These are phyloP conservation scores for Phymastichus coffea DNA, from an alignment of 1,140 invertebrate genomes.

Conservation along the genomic window DNA sequence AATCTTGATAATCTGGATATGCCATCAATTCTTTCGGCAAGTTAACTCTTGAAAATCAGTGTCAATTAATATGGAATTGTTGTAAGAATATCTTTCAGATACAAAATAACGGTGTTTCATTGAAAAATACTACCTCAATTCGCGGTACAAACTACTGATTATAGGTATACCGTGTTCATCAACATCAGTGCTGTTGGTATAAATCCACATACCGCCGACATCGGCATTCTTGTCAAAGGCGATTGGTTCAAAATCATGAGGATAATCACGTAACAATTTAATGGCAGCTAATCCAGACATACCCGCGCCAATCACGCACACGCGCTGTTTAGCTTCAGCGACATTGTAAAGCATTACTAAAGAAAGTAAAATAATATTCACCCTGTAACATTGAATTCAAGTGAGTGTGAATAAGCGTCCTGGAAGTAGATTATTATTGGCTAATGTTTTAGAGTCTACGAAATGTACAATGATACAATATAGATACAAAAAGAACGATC, in stretches of 20 bases:
- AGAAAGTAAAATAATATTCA: too few relatives aligned
- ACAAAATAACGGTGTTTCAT: too few relatives aligned
- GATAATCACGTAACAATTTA: constrained; percentile 53
- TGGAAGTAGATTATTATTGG: too few relatives aligned
- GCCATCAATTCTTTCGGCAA: constrained; percentile 76
- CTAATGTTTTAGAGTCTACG: too few relatives aligned
- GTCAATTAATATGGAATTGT: too few relatives aligned
- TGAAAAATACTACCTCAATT: constrained; percentile 59
- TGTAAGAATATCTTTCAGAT: too few relatives aligned
- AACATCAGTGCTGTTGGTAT: constrained; percentile 61
- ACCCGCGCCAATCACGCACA: constrained; percentile 76
- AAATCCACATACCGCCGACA: constrained; percentile 73
- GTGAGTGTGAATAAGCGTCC: too few relatives aligned
- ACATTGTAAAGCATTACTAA: too few relatives aligned
- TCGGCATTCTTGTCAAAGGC: constrained; percentile 59
- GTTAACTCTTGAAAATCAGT: too few relatives aligned
- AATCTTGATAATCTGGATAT: constrained; percentile 67
- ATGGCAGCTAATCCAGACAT: constrained; percentile 72
- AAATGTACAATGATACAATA: too few relatives aligned
- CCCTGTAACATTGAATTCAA: too few relatives aligned
- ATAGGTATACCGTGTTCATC: constrained; percentile 63
- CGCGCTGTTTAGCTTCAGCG: constrained; percentile 56
- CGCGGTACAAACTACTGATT: constrained; percentile 72
- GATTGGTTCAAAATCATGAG: background rate
- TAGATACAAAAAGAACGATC: too few relatives aligned